Base-by-base conservation (phyloP, 2,888 invertebrate species). In the Lamellibrachia satsuma region DNA sequence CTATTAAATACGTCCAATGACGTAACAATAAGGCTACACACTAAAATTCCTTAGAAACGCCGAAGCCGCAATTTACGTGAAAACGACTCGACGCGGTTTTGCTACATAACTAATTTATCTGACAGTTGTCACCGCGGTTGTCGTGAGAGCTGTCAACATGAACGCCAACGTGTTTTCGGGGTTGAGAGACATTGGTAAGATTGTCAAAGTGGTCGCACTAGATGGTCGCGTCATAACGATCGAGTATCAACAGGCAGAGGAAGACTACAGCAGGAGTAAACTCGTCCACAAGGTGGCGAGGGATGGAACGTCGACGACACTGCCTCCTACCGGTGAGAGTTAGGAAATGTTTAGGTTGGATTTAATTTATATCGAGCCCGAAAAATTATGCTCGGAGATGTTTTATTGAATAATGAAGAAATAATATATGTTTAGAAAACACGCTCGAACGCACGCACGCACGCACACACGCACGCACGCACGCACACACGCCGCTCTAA, bases 101-200 rank as follows among this genome's bases (percentile, higher is more conserved):
- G 75, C n/a, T n/a, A 3, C 22, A 15, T 57, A 75, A 6, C n/a
- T 6, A 15, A 55, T 55, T 55, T 55, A 55, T 9, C 2, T 55
- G 55, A 55, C 8, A 55, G 9, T 55, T 55, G 55, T 7, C 55
- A 55, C 7, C 7, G 55, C 9, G 75, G 11, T 4, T n/a, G 55
- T 7, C 55, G 55, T 9, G 9, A 55, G 55, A 55, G 22, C 22
- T 75, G 22, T n/a, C 75, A 75, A 6, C 22, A 75, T 75, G 75
- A 75, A 75, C 75, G 22, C 75, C 15, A 11, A 75, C 75, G 15
- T 75, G 75, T 75, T 75, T 6, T 75, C 75, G 6, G 75, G 75
- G 75, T 75, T 75, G 75, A 75, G 75, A 75, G 75, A 75, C 75
- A 75, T 75, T 22, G 75, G 75, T 15, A 75, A 75, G 75, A 75